Evolutionary conservation across 2,797 vertebrate genomes (phyloP).

Genomic region (Karalla daura): DNA sequence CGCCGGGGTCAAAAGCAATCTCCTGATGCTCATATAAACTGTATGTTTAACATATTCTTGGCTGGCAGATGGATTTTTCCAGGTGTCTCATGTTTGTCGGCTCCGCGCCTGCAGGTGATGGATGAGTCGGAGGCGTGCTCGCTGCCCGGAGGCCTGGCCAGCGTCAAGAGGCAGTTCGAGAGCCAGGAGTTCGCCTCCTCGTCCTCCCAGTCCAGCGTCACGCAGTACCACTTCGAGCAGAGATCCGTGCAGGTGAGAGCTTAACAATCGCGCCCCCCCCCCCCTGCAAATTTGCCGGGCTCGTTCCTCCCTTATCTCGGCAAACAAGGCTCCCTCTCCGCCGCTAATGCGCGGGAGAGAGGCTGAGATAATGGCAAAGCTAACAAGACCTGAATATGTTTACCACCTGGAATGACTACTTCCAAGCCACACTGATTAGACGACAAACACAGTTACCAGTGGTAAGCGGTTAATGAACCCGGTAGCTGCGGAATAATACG

Average conservation of each 20-base stretch:
- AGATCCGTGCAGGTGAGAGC: constrained; percentile 87
- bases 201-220: constrained; percentile 83
- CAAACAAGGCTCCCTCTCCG: too few species aligned
- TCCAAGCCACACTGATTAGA: too few species aligned
- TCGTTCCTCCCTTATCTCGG: too few species aligned
- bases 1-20: constrained; percentile 19
- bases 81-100: constrained; percentile 19
- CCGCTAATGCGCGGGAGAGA: too few species aligned
- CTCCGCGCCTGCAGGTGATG: constrained; percentile 79
- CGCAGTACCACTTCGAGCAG: constrained; percentile 86
- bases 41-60: not conserved
- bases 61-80: not conserved
- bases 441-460: too few species aligned
- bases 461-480: too few species aligned
- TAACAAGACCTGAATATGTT: too few species aligned
- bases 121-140: constrained; percentile 88
- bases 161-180: constrained; percentile 95
- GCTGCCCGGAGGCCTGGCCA: constrained; percentile 93
- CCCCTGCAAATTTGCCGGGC: too few species aligned
- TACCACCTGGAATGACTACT: too few species aligned
- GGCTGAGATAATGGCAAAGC: too few species aligned
- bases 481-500: too few species aligned
- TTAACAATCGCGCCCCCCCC: too few species aligned
- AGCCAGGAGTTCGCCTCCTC: constrained; percentile 82
- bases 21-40: not conserved